phyloP scores from a whole-genome alignment of 2,797 vertebrate species.

The Paedocypris micromegethes region DNA sequence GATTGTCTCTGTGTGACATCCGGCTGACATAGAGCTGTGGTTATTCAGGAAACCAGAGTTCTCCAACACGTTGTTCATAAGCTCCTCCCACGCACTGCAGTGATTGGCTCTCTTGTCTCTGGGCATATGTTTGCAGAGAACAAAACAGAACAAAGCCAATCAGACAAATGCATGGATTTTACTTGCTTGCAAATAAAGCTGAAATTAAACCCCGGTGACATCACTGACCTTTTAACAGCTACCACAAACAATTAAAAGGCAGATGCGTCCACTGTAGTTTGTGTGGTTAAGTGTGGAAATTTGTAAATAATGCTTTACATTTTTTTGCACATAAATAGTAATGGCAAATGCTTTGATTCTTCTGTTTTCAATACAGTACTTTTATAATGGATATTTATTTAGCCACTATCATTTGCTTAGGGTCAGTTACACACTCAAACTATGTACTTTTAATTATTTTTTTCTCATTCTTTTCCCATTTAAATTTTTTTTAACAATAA shows the following conservation, averaged over 20 bases:
- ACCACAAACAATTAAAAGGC: constrained; percentile 60
- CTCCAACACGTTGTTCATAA: constrained; percentile 37
- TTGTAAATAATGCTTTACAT: too few species aligned
- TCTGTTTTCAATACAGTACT: too few species aligned
- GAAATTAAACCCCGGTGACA: constrained; percentile 52
- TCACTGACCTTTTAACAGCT: constrained; percentile 62
- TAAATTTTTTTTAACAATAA: too few species aligned
- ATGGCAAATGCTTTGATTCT: too few species aligned
- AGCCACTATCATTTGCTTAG: too few species aligned
- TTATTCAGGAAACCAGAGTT: constrained; percentile 42
- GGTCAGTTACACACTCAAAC: too few species aligned
- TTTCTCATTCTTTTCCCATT: too few species aligned
- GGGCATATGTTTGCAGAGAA: constrained; percentile 53
- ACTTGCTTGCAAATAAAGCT: constrained; percentile 40
- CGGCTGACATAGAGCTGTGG: constrained; percentile 22
- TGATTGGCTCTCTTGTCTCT: constrained; percentile 69
- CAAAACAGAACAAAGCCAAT: constrained; percentile 58
- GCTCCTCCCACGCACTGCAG: constrained; percentile 45
- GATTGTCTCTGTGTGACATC: constrained; percentile 30
- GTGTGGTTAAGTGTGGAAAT: background rate
- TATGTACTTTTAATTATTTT: too few species aligned
- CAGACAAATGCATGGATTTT: constrained; percentile 45
- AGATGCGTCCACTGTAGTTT: background rate
- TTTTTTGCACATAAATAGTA: too few species aligned
- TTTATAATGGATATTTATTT: too few species aligned